Conservation (phyloP, 2,113 vertebrate species). For the Zapornia atra region DNA sequence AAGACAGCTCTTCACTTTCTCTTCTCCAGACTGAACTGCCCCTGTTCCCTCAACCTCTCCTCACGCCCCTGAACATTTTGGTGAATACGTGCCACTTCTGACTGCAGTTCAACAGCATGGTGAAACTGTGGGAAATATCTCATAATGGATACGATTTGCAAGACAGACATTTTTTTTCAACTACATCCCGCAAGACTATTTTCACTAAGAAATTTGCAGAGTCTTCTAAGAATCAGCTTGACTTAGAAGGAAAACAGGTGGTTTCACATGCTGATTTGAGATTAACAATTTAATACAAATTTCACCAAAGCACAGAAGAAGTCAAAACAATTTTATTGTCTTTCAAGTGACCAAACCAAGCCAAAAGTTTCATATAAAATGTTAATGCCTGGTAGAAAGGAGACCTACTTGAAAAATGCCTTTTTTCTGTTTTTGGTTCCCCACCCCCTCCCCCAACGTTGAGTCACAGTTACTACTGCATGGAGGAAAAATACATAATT, state of each 20-base stretch:
- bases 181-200: neutral
- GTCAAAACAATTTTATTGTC: neutral
- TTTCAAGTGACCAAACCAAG: neutral
- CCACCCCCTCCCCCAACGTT: neutral
- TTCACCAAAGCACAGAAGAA: neutral
- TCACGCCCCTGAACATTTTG: neutral
- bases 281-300: neutral
- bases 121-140: neutral
- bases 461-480: neutral
- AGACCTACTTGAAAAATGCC: neutral
- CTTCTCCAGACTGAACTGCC: neutral
- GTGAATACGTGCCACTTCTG: neutral
- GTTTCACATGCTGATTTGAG: neutral
- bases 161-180: neutral
- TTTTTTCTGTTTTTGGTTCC: neutral
- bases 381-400: neutral
- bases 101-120: neutral
- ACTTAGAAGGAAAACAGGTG: neutral
- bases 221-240: neutral
- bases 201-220: neutral
- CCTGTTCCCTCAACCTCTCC: neutral
- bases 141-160: neutral
- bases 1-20: neutral
- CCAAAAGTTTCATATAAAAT: neutral
- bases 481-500: neutral